A percentile compares a stretch with the other conserved stretches of the same genome.
phyloP scores from a whole-genome alignment of 1,140 invertebrate genomes.

The Diprion similis region DNA sequence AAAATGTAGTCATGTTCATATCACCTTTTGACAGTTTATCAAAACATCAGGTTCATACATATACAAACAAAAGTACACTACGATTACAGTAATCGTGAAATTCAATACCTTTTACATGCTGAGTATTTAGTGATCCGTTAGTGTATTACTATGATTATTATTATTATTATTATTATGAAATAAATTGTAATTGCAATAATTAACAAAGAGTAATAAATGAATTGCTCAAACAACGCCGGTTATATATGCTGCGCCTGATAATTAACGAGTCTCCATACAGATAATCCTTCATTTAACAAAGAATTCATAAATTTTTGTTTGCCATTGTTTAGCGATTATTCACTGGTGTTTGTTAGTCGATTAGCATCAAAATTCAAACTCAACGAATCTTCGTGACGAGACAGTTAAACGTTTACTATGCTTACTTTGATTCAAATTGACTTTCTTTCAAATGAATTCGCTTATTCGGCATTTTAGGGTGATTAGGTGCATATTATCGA shows the following conservation, averaged over 20 bases:
- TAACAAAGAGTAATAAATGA: slow-evolving; percentile 43
- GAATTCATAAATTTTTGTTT: too few species aligned
- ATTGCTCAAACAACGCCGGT: slow-evolving; percentile 31
- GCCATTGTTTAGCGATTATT: too few species aligned
- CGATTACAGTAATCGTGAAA: slow-evolving; percentile 29
- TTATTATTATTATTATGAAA: slow-evolving; percentile 37
- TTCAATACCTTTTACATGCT: slow-evolving; percentile 34
- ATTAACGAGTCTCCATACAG: too few species aligned
- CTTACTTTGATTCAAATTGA: too few species aligned
- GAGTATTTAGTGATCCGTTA: slow-evolving; percentile 25
- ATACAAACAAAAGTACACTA: slow-evolving; percentile 22
- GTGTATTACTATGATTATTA: slow-evolving; percentile 32
- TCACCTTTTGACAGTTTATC: slow-evolving; percentile 26
- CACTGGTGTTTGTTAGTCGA: too few species aligned
- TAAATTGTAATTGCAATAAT: slow-evolving; percentile 50
- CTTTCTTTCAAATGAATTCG: too few species aligned
- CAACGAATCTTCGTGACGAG: too few species aligned
- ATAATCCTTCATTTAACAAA: too few species aligned
- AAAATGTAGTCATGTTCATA: slow-evolving; percentile 20
- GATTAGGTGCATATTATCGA: too few species aligned
- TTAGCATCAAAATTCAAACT: too few species aligned
- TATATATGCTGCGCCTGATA: not conserved
- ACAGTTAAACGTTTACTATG: too few species aligned
- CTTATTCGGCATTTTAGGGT: too few species aligned
- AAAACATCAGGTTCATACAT: slow-evolving; percentile 26